These are phyloP conservation scores for Baryphthengus martii DNA, from an alignment of 2,113 vertebrate species.

Conservation along the genomic window DNA sequence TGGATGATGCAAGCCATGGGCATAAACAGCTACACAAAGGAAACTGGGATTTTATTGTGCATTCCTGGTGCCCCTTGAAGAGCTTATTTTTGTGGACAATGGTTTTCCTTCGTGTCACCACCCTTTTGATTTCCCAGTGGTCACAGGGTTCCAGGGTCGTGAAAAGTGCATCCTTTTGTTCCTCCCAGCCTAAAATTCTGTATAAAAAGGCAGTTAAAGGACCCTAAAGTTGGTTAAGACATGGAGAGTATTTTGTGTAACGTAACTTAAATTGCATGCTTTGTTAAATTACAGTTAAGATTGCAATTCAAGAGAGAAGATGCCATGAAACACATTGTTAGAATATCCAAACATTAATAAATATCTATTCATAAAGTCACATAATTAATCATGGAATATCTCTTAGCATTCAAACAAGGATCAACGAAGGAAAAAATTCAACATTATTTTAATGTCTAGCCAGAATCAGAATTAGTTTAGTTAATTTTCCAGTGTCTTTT, in stretches of 20 bases:
- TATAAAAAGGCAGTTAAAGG: slow-evolving; percentile 33
- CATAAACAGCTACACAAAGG: slow-evolving; percentile 64
- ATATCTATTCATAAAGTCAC: neutral
- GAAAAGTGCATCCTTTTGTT: slow-evolving; percentile 70
- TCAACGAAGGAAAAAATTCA: neutral
- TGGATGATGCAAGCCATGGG: slow-evolving; percentile 51
- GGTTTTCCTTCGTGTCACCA: slow-evolving; percentile 64
- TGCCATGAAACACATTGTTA: neutral
- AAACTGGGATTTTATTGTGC: slow-evolving; percentile 66
- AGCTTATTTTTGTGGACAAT: slow-evolving; percentile 68
- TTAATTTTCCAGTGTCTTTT: neutral
- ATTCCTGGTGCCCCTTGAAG: slow-evolving; percentile 69
- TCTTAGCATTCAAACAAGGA: neutral
- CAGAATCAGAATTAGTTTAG: neutral
- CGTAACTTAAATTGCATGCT: neutral
- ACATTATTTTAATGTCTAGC: neutral
- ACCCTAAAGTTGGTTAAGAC: slow-evolving; percentile 34
- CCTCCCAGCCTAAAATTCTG: slow-evolving; percentile 38
- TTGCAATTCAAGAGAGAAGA: neutral
- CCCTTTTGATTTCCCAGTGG: slow-evolving; percentile 67
- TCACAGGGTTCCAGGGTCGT: slow-evolving; percentile 67
- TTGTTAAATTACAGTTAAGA: neutral
- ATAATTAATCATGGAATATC: neutral
- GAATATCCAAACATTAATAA: neutral
- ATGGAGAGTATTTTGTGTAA: neutral